Percentiles rank a stretch among this genome's conserved stretches.
phyloP scores from a whole-genome alignment of 1,140 invertebrate species.

The Acromyrmex charruanus region DNA sequence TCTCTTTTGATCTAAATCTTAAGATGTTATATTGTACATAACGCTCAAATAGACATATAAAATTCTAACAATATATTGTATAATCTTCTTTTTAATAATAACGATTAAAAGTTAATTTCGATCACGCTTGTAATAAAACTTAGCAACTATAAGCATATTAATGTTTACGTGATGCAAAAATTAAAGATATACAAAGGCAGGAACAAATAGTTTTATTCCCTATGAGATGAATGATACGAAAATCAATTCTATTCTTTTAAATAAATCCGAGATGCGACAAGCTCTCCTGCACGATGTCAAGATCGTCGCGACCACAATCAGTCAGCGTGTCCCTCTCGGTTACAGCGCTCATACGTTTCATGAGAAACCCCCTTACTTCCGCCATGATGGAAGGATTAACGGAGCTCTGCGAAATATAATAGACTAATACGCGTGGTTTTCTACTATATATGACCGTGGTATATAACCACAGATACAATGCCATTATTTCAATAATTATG shows the following conservation, averaged over 20 bases:
- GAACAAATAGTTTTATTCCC: background rate
- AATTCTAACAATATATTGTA: too few relatives aligned
- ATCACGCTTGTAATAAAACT: background rate
- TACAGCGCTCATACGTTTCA: slow-evolving; percentile 85
- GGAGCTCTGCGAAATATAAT: slow-evolving; percentile 67
- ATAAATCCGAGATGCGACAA: slow-evolving; percentile 70
- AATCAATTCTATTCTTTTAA: slow-evolving; percentile 72
- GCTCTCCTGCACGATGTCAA: slow-evolving; percentile 83
- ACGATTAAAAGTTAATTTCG: background rate
- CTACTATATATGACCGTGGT: background rate
- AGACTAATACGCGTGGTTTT: slow-evolving; percentile 57
- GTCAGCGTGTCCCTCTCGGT: slow-evolving; percentile 86
- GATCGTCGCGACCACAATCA: slow-evolving; percentile 85
- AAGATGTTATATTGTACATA: background rate
- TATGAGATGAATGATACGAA: slow-evolving; percentile 12
- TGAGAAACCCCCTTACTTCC: slow-evolving; percentile 79
- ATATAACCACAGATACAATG: background rate
- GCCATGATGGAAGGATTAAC: slow-evolving; percentile 69
- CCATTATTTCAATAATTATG: background rate
- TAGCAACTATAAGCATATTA: background rate
- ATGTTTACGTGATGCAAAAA: background rate
- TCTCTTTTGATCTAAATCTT: background rate
- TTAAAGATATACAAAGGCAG: background rate
- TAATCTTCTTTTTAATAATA: too few relatives aligned
- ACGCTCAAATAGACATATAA: background rate